Percentiles rank a stretch among this genome's conserved stretches.
Conservation (phyloP, 2,888 invertebrate species). For the Ptychoptera contaminata region DNA sequence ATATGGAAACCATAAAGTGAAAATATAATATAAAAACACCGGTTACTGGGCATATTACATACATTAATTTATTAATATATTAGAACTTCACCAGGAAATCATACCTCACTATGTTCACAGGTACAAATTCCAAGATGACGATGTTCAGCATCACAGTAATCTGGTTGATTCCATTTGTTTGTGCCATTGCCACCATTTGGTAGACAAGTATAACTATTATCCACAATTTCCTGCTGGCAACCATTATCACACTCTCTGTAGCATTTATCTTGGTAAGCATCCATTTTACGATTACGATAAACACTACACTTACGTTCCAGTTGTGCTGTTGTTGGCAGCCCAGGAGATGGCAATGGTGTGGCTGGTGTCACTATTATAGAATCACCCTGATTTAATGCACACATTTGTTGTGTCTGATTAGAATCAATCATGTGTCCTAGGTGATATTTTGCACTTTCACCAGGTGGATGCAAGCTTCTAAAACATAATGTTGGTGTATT, state of each 20-base stretch:
- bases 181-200: slow-evolving; percentile 14
- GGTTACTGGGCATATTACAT: no score
- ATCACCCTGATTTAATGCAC: slow-evolving; percentile 19
- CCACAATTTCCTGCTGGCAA: background rate
- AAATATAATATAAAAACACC: no score
- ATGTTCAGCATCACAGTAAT: slow-evolving; percentile 26
- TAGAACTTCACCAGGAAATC: background rate
- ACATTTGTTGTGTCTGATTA: slow-evolving; percentile 7
- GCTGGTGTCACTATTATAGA: slow-evolving; percentile 31
- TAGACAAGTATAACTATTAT: slow-evolving; percentile 9
- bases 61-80: no score
- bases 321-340: slow-evolving; percentile 16
- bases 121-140: slow-evolving; percentile 23
- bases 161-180: slow-evolving; percentile 26
- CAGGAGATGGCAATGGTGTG: slow-evolving; percentile 31
- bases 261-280: slow-evolving; percentile 18
- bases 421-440: background rate
- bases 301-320: slow-evolving; percentile 31
- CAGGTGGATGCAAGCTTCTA: background rate
- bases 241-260: slow-evolving; percentile 11
- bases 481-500: slow-evolving; percentile 19
- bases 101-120: slow-evolving; percentile 33
- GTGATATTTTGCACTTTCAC: no score
- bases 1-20: no score
- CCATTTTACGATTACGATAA: slow-evolving; percentile 23